A percentile compares a stretch with the other conserved stretches of the same genome.
phyloP scores from a whole-genome alignment of 2,888 invertebrate genomes.

The Tipula vernalis region DNA sequence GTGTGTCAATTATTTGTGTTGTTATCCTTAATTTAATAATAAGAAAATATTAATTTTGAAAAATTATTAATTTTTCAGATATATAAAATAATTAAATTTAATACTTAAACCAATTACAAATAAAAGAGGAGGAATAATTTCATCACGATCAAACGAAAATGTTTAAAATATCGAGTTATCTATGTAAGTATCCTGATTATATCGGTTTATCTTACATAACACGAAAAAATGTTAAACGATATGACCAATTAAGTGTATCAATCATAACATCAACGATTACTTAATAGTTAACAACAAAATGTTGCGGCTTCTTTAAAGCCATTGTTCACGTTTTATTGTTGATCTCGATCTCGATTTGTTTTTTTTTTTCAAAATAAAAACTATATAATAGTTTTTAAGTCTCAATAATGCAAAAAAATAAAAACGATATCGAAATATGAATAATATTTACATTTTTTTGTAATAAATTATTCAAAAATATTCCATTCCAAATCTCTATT shows the following conservation, averaged over 20 bases:
- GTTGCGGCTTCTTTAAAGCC: not conserved
- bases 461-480: not conserved
- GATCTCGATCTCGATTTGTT: not conserved
- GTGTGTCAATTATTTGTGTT: slow-evolving; percentile 4
- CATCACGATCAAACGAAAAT: not conserved
- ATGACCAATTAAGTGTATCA: not conserved
- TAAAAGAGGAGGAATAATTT: not conserved
- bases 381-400: not conserved
- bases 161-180: not conserved
- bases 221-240: not conserved
- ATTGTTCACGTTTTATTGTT: not conserved
- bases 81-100: not conserved
- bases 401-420: not conserved
- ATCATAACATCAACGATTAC: not conserved
- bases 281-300: not conserved
- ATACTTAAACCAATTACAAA: not conserved
- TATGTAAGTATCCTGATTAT: not conserved
- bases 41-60: not conserved
- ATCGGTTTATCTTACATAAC: not conserved
- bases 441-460: slow-evolving; percentile 5
- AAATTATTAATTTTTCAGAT: not conserved
- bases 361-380: not conserved
- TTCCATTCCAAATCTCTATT: not conserved
- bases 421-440: not conserved
- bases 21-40: not conserved